phyloP scores from a whole-genome alignment of 1,140 invertebrate species.

The Orchestia grillus region DNA sequence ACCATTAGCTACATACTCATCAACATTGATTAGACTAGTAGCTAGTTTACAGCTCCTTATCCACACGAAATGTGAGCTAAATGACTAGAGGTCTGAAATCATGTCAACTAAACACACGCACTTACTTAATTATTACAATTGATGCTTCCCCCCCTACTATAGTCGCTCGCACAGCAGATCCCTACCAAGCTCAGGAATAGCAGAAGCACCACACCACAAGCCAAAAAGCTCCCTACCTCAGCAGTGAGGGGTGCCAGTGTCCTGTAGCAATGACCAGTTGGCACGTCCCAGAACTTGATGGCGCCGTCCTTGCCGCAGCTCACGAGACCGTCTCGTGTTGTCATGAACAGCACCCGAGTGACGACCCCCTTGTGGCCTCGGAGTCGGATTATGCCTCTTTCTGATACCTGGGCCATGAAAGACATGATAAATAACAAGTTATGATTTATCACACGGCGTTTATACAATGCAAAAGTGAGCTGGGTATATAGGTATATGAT shows the following conservation, averaged over 20 bases:
- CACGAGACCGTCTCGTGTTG: conserved; percentile 80
- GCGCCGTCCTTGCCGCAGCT: conserved; percentile 94
- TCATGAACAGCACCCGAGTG: conserved; percentile 88
- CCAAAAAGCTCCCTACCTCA: conserved; percentile 71
- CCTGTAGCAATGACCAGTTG: conserved; percentile 94
- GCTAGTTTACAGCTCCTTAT: no score
- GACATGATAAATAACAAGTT: background rate
- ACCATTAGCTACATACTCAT: no score
- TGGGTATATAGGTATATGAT: background rate
- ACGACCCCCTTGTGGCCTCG: conserved; percentile 93
- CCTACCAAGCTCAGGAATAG: background rate
- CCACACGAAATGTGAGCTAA: no score
- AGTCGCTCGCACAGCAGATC: no score
- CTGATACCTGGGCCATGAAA: conserved; percentile 60
- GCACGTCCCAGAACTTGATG: conserved; percentile 97
- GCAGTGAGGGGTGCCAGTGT: conserved; percentile 80
- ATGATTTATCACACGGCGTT: background rate
- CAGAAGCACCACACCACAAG: background rate
- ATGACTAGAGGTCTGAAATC: no score
- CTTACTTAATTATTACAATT: no score
- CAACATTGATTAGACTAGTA: no score
- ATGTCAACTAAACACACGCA: no score
- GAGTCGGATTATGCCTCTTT: conserved; percentile 75
- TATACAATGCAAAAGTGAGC: background rate
- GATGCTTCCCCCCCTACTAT: no score